These are phyloP conservation scores for Vanessa tameamea DNA, from an alignment of 1,140 invertebrate genomes.

Conservation along the genomic window DNA sequence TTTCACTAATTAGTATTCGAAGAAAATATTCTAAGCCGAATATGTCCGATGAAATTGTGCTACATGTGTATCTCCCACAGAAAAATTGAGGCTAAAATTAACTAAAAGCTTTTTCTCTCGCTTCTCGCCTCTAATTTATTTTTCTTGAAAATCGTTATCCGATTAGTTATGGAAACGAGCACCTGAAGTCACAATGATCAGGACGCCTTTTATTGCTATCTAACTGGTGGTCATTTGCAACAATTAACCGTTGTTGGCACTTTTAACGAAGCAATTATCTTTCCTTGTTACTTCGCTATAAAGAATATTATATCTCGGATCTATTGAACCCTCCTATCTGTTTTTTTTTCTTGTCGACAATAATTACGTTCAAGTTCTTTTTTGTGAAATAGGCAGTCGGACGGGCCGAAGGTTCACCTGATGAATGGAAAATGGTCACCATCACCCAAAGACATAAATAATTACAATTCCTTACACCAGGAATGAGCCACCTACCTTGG, in stretches of 20 bases:
- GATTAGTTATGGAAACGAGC: constrained; percentile 26
- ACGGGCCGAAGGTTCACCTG: no score
- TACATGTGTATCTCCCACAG: no score
- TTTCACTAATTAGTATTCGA: no score
- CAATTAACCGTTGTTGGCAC: constrained; percentile 63
- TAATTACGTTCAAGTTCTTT: background rate
- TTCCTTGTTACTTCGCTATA: constrained; percentile 35
- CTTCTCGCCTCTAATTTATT: background rate
- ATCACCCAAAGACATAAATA: no score
- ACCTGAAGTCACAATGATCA: constrained; percentile 31
- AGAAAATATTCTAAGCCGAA: no score
- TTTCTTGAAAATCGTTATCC: background rate
- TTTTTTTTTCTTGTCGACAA: constrained; percentile 16
- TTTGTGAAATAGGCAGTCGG: no score
- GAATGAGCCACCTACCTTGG: no score
- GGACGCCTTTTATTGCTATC: constrained; percentile 55
- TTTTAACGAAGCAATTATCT: constrained; percentile 69
- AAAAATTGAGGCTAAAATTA: no score
- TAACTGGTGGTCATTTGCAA: constrained; percentile 66
- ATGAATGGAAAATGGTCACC: no score
- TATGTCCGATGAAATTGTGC: no score
- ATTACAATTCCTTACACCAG: no score
- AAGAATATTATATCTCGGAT: constrained; percentile 36
- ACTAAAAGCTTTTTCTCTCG: no score
- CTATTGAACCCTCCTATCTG: constrained; percentile 20